Conservation (phyloP, 2,888 invertebrate genomes). For the Xestia xanthographa region DNA sequence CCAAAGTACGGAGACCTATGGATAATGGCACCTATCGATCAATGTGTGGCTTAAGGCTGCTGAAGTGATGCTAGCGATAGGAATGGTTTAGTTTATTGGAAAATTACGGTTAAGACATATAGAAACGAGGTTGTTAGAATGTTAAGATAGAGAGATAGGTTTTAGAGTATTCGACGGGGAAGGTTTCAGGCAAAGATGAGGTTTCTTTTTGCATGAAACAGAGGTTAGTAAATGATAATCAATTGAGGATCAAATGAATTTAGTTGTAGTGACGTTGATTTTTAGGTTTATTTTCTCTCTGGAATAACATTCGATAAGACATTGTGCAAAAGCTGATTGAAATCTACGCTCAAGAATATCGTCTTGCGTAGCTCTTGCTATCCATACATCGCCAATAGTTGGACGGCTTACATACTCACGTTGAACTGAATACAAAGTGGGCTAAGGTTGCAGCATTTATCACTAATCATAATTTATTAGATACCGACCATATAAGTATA, state of each 20-base stretch:
- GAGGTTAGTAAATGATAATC: not conserved
- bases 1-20: conserved; percentile 35
- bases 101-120: not conserved
- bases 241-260: not conserved
- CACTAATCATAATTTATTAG: conserved; percentile 67
- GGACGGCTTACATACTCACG: conserved; percentile 9
- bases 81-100: not conserved
- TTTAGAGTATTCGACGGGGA: not conserved
- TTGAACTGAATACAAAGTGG: conserved; percentile 56
- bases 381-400: conserved; percentile 18
- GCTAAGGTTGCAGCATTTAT: conserved; percentile 64
- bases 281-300: too few relatives aligned
- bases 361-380: conserved; percentile 5
- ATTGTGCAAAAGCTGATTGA: too few relatives aligned
- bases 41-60: conserved; percentile 19
- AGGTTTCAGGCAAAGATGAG: not conserved
- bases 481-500: conserved; percentile 54
- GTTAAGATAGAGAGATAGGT: not conserved
- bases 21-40: conserved; percentile 39
- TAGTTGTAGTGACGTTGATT: too few relatives aligned
- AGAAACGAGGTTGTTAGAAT: not conserved
- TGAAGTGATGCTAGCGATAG: conserved; percentile 10
- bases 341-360: not conserved
- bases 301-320: not conserved
- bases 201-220: not conserved